These are phyloP conservation scores for Candidula unifasciata DNA, from an alignment of 2,888 invertebrate species.

Conservation along the genomic window DNA sequence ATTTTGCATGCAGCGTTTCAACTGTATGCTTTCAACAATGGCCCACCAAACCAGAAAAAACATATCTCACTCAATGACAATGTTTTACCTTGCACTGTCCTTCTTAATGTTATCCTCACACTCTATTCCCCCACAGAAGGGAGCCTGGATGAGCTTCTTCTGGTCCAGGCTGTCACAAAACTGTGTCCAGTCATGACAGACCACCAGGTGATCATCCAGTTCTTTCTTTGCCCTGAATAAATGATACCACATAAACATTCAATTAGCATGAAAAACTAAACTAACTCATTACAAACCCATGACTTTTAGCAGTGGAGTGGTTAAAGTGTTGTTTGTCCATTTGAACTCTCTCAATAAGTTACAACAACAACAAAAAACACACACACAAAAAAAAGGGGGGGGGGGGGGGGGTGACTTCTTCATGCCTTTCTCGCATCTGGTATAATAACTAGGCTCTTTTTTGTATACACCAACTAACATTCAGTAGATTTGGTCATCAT, in stretches of 20 bases:
- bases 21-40: too few species aligned
- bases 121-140: slow-evolving; percentile 92
- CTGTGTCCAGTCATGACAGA: slow-evolving; percentile 87
- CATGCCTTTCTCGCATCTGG: too few species aligned
- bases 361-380: too few species aligned
- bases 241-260: too few species aligned
- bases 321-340: not conserved
- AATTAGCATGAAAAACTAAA: too few species aligned
- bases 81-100: slow-evolving; percentile 89
- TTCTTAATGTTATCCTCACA: slow-evolving; percentile 98
- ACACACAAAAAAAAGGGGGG: too few species aligned
- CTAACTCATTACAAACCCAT: not conserved
- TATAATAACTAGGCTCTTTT: too few species aligned
- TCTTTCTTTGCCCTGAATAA: slow-evolving; percentile 86
- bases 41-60: not conserved
- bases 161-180: slow-evolving; percentile 89
- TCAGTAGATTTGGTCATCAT: too few species aligned
- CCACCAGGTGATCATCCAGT: slow-evolving; percentile 85
- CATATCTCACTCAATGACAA: not conserved
- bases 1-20: too few species aligned
- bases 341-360: too few species aligned
- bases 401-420: too few species aligned
- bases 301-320: not conserved
- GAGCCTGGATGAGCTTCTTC: slow-evolving; percentile 93
- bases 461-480: too few species aligned